Evolutionary conservation across 2,113 vertebrate species (phyloP).

Genomic region (Otolemur garnettii): DNA sequence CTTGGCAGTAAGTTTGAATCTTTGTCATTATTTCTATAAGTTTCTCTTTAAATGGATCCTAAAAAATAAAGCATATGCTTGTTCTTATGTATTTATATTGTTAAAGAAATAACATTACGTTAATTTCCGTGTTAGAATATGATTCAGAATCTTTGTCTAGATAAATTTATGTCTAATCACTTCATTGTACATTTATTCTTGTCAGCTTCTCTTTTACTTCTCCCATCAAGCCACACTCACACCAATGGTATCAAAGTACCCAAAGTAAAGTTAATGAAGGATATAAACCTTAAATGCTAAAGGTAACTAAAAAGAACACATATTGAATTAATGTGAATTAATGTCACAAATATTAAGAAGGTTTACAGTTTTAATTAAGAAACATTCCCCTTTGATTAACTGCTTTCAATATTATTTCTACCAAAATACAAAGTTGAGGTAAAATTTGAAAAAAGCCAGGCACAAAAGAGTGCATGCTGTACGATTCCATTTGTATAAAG

Average conservation of each 20-base stretch:
- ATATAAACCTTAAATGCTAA: neutral
- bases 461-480: neutral
- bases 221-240: neutral
- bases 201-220: conserved; percentile 1
- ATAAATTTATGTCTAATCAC: neutral
- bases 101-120: conserved; percentile 39
- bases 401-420: conserved; percentile 49
- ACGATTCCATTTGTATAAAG: neutral
- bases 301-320: neutral
- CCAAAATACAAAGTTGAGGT: conserved; percentile 55
- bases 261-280: conserved; percentile 5
- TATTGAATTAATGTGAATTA: neutral
- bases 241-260: neutral
- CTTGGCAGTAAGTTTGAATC: conserved; percentile 91
- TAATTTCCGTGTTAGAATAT: conserved; percentile 14
- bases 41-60: conserved; percentile 96
- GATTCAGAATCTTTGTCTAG: neutral
- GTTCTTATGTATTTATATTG: conserved; percentile 42
- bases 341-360: conserved; percentile 20
- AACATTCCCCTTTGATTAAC: conserved; percentile 51
- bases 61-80: conserved; percentile 81
- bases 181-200: neutral
- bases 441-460: conserved; percentile 11
- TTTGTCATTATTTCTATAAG: conserved; percentile 93
- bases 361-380: neutral